Conservation (phyloP, 2,113 vertebrate genomes). For the Otis tarda region DNA sequence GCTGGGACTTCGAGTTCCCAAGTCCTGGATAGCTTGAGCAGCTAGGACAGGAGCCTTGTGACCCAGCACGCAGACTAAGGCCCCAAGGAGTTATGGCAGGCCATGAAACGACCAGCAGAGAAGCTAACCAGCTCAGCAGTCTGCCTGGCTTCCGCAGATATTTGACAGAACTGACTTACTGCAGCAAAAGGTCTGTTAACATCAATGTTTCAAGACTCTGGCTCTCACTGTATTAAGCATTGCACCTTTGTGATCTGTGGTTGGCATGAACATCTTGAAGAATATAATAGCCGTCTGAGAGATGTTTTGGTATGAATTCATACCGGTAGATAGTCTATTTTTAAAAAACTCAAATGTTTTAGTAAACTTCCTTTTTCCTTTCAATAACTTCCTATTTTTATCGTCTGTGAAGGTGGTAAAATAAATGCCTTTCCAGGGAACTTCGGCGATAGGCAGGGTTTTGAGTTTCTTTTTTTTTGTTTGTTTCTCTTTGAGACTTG, state of each 20-base stretch:
- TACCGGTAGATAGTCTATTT: not conserved
- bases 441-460: not conserved
- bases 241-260: not conserved
- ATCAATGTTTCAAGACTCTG: not conserved
- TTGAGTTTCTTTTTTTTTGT: not conserved
- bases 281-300: not conserved
- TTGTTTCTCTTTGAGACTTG: not conserved
- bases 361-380: not conserved
- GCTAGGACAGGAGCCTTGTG: not conserved
- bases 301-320: not conserved
- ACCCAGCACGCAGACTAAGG: not conserved
- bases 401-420: not conserved
- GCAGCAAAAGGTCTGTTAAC: rapidly evolving
- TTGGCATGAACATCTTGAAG: not conserved
- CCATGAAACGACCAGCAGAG: rapidly evolving
- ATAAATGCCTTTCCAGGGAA: not conserved
- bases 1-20: not conserved
- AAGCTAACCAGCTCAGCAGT: not conserved
- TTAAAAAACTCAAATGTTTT: not conserved
- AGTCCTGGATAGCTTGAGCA: not conserved
- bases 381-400: not conserved
- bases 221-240: not conserved
- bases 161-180: not conserved
- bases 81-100: rapidly evolving
- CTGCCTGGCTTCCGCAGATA: not conserved